phyloP scores from a whole-genome alignment of 2,888 invertebrate species.

The Crossocerus cetratus region DNA sequence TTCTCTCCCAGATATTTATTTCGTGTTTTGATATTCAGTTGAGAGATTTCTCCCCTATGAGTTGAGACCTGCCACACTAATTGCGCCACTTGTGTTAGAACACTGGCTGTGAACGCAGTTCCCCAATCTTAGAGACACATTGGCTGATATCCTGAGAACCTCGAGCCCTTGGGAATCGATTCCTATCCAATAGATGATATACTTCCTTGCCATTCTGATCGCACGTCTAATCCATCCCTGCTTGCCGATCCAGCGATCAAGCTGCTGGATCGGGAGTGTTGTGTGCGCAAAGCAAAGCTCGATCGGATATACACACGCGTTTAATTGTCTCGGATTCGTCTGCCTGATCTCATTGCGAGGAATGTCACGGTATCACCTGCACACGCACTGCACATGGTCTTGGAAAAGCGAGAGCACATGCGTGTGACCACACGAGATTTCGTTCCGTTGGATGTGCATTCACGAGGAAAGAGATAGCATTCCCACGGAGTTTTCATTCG shows the following conservation, averaged over 20 bases:
- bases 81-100: slow-evolving; percentile 14
- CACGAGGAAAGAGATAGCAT: slow-evolving; percentile 23
- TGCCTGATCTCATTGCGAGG: slow-evolving; percentile 42
- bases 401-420: slow-evolving; percentile 42
- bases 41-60: slow-evolving; percentile 2
- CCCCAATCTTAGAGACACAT: background rate
- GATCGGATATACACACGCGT: slow-evolving; percentile 18
- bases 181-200: background rate
- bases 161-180: background rate
- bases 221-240: background rate
- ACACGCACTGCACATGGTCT: slow-evolving; percentile 50
- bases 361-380: slow-evolving; percentile 30
- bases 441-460: slow-evolving; percentile 14
- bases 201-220: background rate
- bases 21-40: background rate
- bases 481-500: background rate
- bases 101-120: background rate
- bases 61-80: background rate
- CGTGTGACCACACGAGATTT: slow-evolving; percentile 21
- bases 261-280: slow-evolving; percentile 1
- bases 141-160: background rate
- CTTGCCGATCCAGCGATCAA: background rate
- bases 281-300: slow-evolving; percentile 1
- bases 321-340: slow-evolving; percentile 7
- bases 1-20: background rate